A percentile compares a stretch with the other conserved stretches of the same genome.
These are phyloP conservation scores for Sphenodon punctatus DNA, from an alignment of 2,797 vertebrate genomes.

Conservation along the genomic window DNA sequence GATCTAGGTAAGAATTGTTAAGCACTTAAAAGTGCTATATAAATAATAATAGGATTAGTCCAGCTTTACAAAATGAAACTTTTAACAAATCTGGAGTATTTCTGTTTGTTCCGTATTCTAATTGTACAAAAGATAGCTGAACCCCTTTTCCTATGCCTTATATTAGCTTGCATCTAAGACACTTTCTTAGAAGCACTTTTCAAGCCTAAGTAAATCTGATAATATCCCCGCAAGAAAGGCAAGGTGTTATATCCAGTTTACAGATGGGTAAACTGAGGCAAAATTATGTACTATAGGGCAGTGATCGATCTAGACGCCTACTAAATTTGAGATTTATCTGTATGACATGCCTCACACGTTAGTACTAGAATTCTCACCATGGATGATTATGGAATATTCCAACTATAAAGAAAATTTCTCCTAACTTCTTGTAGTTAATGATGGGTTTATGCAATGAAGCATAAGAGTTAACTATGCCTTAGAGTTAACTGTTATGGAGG, in stretches of 20 bases:
- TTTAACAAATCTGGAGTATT: no score
- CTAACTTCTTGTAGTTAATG: background rate
- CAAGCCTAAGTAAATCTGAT: background rate
- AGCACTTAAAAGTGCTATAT: no score
- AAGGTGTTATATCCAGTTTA: background rate
- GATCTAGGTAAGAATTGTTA: no score
- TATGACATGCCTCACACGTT: background rate
- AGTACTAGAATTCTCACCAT: background rate
- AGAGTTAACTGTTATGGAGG: no score
- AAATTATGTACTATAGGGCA: no score
- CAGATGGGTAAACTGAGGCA: background rate
- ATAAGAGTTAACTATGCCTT: no score
- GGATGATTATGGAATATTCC: background rate
- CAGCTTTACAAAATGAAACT: no score
- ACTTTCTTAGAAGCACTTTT: background rate
- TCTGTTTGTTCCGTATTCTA: slow-evolving; percentile 3
- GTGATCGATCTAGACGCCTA: background rate
- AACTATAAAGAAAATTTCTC: background rate
- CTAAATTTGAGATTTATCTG: background rate
- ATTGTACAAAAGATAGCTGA: background rate
- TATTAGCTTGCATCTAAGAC: background rate
- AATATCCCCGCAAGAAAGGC: no score
- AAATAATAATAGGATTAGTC: no score
- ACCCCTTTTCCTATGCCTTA: background rate
- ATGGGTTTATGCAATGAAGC: background rate